Percentiles rank a stretch among this genome's conserved stretches.
These are phyloP conservation scores for Oligia fasciuncula DNA, from an alignment of 2,888 invertebrate genomes.

Conservation along the genomic window DNA sequence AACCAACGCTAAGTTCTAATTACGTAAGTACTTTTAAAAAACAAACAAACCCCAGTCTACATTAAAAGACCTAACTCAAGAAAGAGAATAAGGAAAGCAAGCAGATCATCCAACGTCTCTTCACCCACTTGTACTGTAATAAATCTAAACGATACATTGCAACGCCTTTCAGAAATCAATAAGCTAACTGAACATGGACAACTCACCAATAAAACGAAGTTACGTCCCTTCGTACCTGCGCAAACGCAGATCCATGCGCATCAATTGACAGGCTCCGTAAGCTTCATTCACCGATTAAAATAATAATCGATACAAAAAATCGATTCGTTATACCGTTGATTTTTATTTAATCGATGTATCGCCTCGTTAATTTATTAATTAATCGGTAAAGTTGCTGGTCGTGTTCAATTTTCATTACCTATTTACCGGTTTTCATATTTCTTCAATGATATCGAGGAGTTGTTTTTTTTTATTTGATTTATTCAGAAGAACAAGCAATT, in stretches of 20 bases:
- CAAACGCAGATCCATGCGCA: constrained; percentile 24
- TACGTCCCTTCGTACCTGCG: constrained; percentile 32
- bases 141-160: constrained; percentile 56
- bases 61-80: not conserved
- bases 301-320: constrained; percentile 59
- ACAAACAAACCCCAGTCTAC: not conserved
- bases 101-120: not conserved
- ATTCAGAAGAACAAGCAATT: no score
- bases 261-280: constrained; percentile 12
- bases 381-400: constrained; percentile 57
- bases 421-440: constrained; percentile 48
- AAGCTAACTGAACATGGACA: constrained; percentile 51
- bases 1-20: no score
- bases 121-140: constrained; percentile 34
- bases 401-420: constrained; percentile 61
- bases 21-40: not conserved
- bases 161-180: constrained; percentile 57
- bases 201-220: constrained; percentile 49
- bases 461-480: constrained; percentile 5
- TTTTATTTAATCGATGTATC: constrained; percentile 66
- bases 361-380: constrained; percentile 65
- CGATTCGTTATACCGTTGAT: constrained; percentile 57
- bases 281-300: constrained; percentile 49
- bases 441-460: constrained; percentile 25
- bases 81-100: constrained; percentile 25